Evolutionary conservation across 2,888 invertebrate genomes (phyloP).

Genomic region (Ichneumon xanthorius): DNA sequence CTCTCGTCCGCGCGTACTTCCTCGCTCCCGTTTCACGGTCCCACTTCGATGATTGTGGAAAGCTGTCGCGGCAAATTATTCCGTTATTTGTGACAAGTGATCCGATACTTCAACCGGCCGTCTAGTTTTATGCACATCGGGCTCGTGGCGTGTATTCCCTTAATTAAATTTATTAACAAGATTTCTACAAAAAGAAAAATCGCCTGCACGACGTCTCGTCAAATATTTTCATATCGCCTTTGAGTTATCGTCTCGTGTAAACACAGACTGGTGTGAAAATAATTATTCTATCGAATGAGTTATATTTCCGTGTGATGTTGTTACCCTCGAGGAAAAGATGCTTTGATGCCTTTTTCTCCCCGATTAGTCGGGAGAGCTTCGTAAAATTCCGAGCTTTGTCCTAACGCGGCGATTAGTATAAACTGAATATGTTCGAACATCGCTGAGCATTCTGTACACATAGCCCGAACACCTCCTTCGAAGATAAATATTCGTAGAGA

Average conservation of each 20-base stretch:
- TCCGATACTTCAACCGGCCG: not conserved
- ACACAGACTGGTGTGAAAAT: not conserved
- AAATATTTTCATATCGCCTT: not conserved
- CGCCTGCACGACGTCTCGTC: not conserved
- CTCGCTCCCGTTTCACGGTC: slow-evolving; percentile 33
- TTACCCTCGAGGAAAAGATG: slow-evolving; percentile 17
- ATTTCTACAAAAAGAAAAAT: slow-evolving; percentile 14
- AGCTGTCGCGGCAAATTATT: slow-evolving; percentile 15
- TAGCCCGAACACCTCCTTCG: slow-evolving; percentile 6
- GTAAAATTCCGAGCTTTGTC: slow-evolving; percentile 14
- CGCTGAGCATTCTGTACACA: slow-evolving; percentile 7
- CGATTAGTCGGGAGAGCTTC: slow-evolving; percentile 12
- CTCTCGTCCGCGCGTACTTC: slow-evolving; percentile 16
- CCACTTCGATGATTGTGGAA: slow-evolving; percentile 34
- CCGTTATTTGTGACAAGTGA: slow-evolving; percentile 6
- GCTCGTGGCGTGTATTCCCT: not conserved
- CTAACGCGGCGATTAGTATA: slow-evolving; percentile 17
- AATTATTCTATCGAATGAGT: slow-evolving; percentile 12
- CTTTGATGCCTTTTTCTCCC: not conserved
- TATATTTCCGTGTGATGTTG: slow-evolving; percentile 21
- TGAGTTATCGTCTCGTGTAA: not conserved
- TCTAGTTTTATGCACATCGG: not conserved
- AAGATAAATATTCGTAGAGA: slow-evolving; percentile 19
- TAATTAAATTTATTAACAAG: slow-evolving; percentile 3
- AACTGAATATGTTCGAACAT: slow-evolving; percentile 11